Conservation (phyloP, 2,113 vertebrate genomes). For the western clawed frog (Xenopus tropicalis) region UCB_Xtro_10.0 CM004443.2:20541501-20542000, state of each 20-base stretch:
- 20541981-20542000: too few species aligned
- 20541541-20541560: slow-evolving; percentile 54
- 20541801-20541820: slow-evolving; percentile 48
- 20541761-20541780: slow-evolving; percentile 62
- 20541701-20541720: slow-evolving; percentile 61
- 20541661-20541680: slow-evolving; percentile 60
- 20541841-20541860: slow-evolving; percentile 52
- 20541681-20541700: slow-evolving; percentile 58
- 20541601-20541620: slow-evolving; percentile 59
- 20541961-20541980: too few species aligned
- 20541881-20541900: too few species aligned
- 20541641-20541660: slow-evolving; percentile 60
- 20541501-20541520: slow-evolving; percentile 56
- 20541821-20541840: slow-evolving; percentile 53
- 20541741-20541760: slow-evolving; percentile 58
- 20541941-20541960: too few species aligned
- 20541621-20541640: slow-evolving; percentile 62
- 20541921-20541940: background rate
- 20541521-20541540: slow-evolving; percentile 49
- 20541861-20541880: slow-evolving; percentile 47
- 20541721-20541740: slow-evolving; percentile 60
- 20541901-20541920: too few species aligned
- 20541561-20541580: slow-evolving; percentile 54
- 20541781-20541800: slow-evolving; percentile 59
- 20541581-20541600: slow-evolving; percentile 61